phyloP scores from a whole-genome alignment of 2,888 invertebrate genomes.

The Chrysopilus asiliformis region DNA sequence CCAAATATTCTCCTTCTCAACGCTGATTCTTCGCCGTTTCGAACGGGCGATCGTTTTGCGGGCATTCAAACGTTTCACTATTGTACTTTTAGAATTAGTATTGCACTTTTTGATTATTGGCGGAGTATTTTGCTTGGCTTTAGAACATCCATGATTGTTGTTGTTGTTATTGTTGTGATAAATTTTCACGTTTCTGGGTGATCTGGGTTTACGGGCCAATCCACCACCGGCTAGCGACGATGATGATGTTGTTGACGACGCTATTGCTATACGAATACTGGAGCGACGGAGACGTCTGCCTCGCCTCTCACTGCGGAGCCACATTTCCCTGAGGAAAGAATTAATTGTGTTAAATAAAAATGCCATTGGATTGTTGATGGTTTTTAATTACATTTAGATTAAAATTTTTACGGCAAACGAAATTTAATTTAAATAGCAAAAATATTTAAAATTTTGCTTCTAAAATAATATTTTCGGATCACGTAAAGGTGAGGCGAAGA shows the following conservation, averaged over 20 bases:
- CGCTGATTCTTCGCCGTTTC: slow-evolving; percentile 7
- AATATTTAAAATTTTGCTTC: no score
- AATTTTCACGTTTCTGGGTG: slow-evolving; percentile 9
- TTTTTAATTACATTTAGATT: no score
- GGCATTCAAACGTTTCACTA: slow-evolving; percentile 16
- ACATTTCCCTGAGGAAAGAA: slow-evolving; percentile 40
- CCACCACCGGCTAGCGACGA: no score
- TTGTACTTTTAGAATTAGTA: slow-evolving; percentile 4
- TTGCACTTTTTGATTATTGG: slow-evolving; percentile 11
- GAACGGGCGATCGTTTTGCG: slow-evolving; percentile 7
- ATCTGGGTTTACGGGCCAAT: slow-evolving; percentile 8
- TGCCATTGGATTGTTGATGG: no score
- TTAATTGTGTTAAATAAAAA: no score
- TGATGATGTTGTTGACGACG: slow-evolving; percentile 7
- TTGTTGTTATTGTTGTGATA: slow-evolving; percentile 10
- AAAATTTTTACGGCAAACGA: no score
- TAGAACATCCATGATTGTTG: slow-evolving; percentile 8
- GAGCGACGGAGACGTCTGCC: slow-evolving; percentile 39
- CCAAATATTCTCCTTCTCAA: slow-evolving; percentile 21
- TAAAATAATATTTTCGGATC: no score
- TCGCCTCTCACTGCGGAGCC: slow-evolving; percentile 53
- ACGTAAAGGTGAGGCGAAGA: no score
- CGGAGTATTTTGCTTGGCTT: slow-evolving; percentile 6
- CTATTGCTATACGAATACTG: slow-evolving; percentile 15
- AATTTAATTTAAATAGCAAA: no score